phyloP scores from a whole-genome alignment of 1,140 invertebrate species.

The Penaeus japonicus region DNA sequence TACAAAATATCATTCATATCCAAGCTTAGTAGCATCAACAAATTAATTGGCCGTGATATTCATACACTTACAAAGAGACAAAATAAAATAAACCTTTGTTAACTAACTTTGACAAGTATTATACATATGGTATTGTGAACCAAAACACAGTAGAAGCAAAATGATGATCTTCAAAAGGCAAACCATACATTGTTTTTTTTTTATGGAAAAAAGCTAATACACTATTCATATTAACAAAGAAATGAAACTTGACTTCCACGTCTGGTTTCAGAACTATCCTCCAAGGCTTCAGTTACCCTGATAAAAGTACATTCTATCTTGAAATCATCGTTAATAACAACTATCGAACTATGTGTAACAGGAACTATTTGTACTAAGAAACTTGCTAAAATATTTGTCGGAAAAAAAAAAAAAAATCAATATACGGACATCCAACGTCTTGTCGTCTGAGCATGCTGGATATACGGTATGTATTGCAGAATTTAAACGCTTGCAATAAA shows the following conservation, averaged over 20 bases:
- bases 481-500: no score
- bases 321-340: slow-evolving; percentile 24
- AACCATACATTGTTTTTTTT: background rate
- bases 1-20: slow-evolving; percentile 12
- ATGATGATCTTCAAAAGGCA: no score
- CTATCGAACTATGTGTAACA: slow-evolving; percentile 40
- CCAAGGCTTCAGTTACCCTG: slow-evolving; percentile 6
- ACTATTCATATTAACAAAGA: background rate
- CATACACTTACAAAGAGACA: no score
- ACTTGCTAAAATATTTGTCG: slow-evolving; percentile 19
- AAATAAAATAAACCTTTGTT: no score
- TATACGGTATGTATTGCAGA: background rate
- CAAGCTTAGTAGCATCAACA: background rate
- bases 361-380: slow-evolving; percentile 44
- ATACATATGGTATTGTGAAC: no score
- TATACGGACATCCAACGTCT: background rate
- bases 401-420: slow-evolving; percentile 1
- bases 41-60: no score
- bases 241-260: no score
- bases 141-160: no score
- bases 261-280: background rate
- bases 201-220: slow-evolving; percentile 6
- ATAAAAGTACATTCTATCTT: slow-evolving; percentile 20
- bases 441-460: background rate
- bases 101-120: no score